Percentiles rank a stretch among this genome's conserved stretches.
Evolutionary conservation across 2,888 invertebrate species (phyloP).

Genomic region (Brachynemurus nebulosus): DNA sequence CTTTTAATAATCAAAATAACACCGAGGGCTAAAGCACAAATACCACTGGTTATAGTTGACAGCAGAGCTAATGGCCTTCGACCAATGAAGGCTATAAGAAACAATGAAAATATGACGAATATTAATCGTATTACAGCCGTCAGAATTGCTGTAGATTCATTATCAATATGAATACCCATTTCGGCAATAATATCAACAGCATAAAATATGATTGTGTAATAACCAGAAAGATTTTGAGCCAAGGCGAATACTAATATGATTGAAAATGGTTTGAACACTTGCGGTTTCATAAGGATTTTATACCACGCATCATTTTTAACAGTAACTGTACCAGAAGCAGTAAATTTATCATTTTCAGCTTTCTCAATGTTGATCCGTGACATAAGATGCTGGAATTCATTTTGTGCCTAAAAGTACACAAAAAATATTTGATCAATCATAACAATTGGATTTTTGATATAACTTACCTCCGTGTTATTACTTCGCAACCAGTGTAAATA

Average conservation of each 20-base stretch:
- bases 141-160: slow-evolving; percentile 48
- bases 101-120: slow-evolving; percentile 50
- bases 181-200: slow-evolving; percentile 58
- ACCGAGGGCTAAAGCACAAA: slow-evolving; percentile 46
- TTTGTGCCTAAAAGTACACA: no score
- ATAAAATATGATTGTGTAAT: slow-evolving; percentile 67
- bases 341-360: no score
- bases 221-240: slow-evolving; percentile 59
- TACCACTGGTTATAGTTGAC: slow-evolving; percentile 52
- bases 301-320: slow-evolving; percentile 29
- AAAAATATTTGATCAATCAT: no score
- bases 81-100: slow-evolving; percentile 47
- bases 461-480: slow-evolving; percentile 28
- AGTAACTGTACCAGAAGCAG: no score
- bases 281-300: slow-evolving; percentile 38
- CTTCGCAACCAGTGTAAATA: slow-evolving; percentile 28
- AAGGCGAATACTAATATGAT: slow-evolving; percentile 60
- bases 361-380: no score
- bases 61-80: slow-evolving; percentile 49
- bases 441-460: no score
- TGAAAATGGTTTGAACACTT: slow-evolving; percentile 55
- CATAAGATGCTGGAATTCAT: no score
- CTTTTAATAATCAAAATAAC: no score
- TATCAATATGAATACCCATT: slow-evolving; percentile 34
- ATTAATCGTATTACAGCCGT: slow-evolving; percentile 51